These are phyloP conservation scores for Philonicus albiceps DNA, from an alignment of 2,888 invertebrate genomes.

Conservation along the genomic window DNA sequence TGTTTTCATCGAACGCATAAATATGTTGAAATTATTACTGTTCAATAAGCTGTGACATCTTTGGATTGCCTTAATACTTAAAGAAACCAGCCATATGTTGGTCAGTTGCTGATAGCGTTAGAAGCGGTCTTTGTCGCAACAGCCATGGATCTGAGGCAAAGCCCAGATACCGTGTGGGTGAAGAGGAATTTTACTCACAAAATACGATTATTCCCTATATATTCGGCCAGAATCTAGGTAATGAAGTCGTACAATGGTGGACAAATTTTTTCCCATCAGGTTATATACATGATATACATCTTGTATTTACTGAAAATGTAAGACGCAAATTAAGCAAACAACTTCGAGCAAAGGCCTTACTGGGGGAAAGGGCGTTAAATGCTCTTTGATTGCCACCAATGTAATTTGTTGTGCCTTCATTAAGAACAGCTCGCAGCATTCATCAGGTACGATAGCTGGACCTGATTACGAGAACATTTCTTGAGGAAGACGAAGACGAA, in stretches of 20 bases:
- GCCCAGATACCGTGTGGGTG: neutral
- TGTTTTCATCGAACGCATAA: neutral
- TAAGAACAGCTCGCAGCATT: neutral
- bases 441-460: neutral
- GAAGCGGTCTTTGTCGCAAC: neutral
- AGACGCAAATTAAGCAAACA: neutral
- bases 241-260: neutral
- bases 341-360: neutral
- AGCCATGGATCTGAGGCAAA: neutral
- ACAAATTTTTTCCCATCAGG: neutral
- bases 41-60: neutral
- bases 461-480: neutral
- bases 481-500: neutral
- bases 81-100: neutral
- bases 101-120: neutral
- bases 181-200: neutral
- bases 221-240: neutral
- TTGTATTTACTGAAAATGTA: neutral
- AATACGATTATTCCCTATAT: neutral
- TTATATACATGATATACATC: neutral
- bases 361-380: neutral
- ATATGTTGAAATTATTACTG: neutral
- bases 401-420: slow-evolving; percentile 15
- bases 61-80: neutral
- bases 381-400: neutral